Evolutionary conservation across 1,140 invertebrate species (phyloP).

Genomic region (Drosophila nasuta): DNA sequence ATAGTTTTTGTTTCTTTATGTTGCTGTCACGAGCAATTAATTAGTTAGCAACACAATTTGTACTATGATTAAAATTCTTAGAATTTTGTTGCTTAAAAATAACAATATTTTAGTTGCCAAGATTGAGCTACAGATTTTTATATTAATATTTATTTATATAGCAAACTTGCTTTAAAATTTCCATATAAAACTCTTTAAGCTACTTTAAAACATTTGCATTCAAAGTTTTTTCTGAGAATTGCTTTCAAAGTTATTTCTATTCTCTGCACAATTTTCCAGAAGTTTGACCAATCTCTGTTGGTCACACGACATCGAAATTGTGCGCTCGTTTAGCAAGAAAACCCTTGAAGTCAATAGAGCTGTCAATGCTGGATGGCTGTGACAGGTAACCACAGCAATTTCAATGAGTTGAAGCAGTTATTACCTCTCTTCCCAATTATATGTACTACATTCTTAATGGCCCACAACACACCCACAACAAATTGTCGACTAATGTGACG

Average conservation of each 20-base stretch:
- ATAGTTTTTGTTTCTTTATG: too few relatives aligned
- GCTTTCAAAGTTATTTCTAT: neutral
- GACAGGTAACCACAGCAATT: conserved; percentile 17
- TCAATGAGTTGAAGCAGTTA: conserved; percentile 51
- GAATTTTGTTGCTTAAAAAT: too few relatives aligned
- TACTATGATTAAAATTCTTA: too few relatives aligned
- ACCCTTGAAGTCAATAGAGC: conserved; percentile 1
- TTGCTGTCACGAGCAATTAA: too few relatives aligned
- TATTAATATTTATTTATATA: too few relatives aligned
- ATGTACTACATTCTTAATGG: conserved; percentile 54
- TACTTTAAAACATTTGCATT: neutral
- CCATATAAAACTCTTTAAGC: neutral
- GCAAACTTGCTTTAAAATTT: neutral
- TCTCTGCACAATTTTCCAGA: neutral
- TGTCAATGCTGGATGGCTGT: neutral
- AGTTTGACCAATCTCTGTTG: conserved; percentile 11
- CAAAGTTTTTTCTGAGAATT: neutral
- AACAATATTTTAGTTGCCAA: too few relatives aligned
- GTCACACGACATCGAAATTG: neutral
- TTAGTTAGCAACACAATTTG: too few relatives aligned
- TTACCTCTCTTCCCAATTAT: conserved; percentile 59
- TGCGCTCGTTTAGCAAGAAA: conserved; percentile 2
- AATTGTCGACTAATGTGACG: conserved; percentile 31
- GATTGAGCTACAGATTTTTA: neutral
- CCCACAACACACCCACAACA: conserved; percentile 16